A percentile compares a stretch with the other conserved stretches of the same genome.
These are phyloP conservation scores for Panthera uncia DNA, from an alignment of 2,113 vertebrate genomes.

Conservation along the genomic window DNA sequence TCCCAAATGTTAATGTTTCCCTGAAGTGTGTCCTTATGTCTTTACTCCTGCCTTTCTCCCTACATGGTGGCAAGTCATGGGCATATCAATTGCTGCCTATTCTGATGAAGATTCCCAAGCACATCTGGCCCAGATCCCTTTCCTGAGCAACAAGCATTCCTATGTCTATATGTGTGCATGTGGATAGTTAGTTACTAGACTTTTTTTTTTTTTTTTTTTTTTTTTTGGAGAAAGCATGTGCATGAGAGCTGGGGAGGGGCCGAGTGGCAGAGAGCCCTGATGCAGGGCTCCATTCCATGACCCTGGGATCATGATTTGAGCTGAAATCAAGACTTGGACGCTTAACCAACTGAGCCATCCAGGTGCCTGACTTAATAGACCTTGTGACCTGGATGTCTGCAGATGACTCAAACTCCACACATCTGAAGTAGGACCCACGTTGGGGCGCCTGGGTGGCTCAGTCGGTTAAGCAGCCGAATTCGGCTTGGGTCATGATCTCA, in stretches of 20 bases:
- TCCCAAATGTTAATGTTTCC: background rate
- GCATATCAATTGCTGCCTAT: background rate
- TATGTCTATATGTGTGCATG: background rate
- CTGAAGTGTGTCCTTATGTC: background rate
- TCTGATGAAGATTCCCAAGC: background rate
- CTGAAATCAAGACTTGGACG: too few relatives aligned
- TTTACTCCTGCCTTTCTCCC: background rate
- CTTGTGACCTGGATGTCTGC: background rate
- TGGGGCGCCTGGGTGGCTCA: background rate
- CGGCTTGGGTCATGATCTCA: too few relatives aligned
- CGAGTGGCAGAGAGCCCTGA: too few relatives aligned
- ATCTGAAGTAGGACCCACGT: background rate
- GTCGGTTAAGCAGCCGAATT: too few relatives aligned
- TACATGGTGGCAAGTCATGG: background rate
- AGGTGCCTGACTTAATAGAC: background rate
- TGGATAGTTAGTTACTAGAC: too few relatives aligned
- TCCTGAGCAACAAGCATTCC: background rate
- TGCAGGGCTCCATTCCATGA: too few relatives aligned
- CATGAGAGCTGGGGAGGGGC: too few relatives aligned
- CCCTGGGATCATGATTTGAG: too few relatives aligned
- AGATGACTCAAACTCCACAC: background rate
- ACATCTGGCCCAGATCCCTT: background rate
- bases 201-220: too few relatives aligned
- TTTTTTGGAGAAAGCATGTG: too few relatives aligned
- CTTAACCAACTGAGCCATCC: too few relatives aligned